These are phyloP conservation scores for Spilosoma lubricipeda DNA, from an alignment of 2,888 invertebrate genomes.

Conservation along the genomic window DNA sequence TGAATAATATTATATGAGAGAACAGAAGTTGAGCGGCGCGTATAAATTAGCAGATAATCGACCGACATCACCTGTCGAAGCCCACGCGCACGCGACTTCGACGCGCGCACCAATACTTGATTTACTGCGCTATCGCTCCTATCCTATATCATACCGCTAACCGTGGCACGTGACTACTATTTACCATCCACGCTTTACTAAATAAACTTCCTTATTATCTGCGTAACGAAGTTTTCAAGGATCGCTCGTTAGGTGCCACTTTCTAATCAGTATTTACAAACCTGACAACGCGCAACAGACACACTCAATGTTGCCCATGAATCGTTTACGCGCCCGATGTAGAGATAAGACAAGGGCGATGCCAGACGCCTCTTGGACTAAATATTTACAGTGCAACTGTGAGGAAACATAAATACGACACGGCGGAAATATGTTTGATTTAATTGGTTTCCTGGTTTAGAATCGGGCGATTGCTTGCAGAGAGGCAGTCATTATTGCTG, in stretches of 20 bases:
- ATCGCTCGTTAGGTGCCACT: constrained; percentile 67
- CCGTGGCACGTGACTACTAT: constrained; percentile 63
- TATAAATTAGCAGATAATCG: constrained; percentile 83
- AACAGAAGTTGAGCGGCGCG: constrained; percentile 79
- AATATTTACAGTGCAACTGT: constrained; percentile 83
- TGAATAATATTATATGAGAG: constrained; percentile 79
- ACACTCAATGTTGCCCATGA: constrained; percentile 64
- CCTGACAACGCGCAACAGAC: constrained; percentile 59
- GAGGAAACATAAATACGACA: constrained; percentile 82
- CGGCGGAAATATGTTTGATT: constrained; percentile 77
- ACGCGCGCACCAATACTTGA: constrained; percentile 53
- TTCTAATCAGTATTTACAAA: constrained; percentile 75
- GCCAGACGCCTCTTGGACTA: constrained; percentile 80
- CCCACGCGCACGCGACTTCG: constrained; percentile 69
- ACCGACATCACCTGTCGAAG: constrained; percentile 76
- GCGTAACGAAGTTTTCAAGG: constrained; percentile 68
- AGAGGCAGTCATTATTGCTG: constrained; percentile 46
- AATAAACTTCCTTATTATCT: constrained; percentile 69
- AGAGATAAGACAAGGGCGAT: constrained; percentile 77
- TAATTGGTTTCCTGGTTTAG: constrained; percentile 82
- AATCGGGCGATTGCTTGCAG: constrained; percentile 59
- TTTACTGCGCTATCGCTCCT: constrained; percentile 58
- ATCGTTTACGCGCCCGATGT: constrained; percentile 70
- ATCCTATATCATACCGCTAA: constrained; percentile 6
- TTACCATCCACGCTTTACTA: constrained; percentile 60